A percentile compares a stretch with the other conserved stretches of the same genome.
Conservation (phyloP, 2,797 vertebrate genomes). For the Miichthys miiuy region DNA sequence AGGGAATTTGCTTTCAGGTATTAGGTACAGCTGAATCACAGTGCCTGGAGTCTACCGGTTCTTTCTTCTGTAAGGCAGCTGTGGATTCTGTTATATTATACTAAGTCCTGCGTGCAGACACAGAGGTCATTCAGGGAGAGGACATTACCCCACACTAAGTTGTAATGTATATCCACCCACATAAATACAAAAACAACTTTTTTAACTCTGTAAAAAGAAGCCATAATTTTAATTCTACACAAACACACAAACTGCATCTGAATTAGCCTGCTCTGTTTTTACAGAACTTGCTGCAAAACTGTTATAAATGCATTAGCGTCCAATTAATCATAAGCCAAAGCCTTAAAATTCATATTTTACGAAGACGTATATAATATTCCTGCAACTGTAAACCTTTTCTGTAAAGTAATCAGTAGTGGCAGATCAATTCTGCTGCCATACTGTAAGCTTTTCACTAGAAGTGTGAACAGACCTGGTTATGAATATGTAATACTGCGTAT, state of each 20-base stretch:
- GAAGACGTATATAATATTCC: not conserved
- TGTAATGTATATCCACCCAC: conserved; percentile 7
- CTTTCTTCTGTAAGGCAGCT: conserved; percentile 29
- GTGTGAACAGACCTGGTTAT: conserved; percentile 9
- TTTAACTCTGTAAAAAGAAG: not conserved
- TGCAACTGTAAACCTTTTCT: not conserved
- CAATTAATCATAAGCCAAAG: not conserved
- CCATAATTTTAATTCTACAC: not conserved
- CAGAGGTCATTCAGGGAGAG: not conserved
- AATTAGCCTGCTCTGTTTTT: not conserved
- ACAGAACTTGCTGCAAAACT: not conserved
- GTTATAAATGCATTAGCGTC: not conserved
- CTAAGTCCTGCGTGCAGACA: not conserved
- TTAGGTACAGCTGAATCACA: conserved; percentile 21
- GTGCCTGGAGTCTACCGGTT: not conserved
- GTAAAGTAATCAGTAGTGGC: not conserved
- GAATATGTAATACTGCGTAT: conserved; percentile 20
- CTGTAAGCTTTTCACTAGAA: conserved; percentile 38
- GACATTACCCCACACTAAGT: not conserved
- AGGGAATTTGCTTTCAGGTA: conserved; percentile 38
- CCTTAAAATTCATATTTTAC: conserved; percentile 1
- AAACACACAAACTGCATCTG: not conserved
- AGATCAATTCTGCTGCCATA: conserved; percentile 12
- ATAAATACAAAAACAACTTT: not conserved
- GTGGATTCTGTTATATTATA: conserved; percentile 2